These are phyloP conservation scores for Eidolon helvum DNA, from an alignment of 2,113 vertebrate species.

Conservation along the genomic window DNA sequence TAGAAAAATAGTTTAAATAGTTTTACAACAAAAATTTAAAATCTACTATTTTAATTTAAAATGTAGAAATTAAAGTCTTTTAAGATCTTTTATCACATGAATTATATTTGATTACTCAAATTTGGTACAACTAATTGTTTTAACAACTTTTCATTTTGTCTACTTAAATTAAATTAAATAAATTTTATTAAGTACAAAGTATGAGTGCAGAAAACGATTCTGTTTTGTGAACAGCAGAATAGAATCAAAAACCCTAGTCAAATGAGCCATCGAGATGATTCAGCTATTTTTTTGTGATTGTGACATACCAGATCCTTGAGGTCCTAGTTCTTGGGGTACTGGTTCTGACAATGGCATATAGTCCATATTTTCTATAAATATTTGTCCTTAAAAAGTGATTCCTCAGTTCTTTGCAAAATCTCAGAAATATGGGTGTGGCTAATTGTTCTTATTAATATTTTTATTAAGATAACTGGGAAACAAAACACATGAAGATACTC, in stretches of 20 bases:
- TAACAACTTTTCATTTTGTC: constrained; percentile 25
- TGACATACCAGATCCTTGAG: background rate
- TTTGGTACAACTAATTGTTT: constrained; percentile 12
- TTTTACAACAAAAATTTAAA: background rate
- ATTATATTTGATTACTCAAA: background rate
- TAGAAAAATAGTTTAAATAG: background rate
- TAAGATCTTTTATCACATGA: background rate
- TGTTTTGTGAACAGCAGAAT: background rate
- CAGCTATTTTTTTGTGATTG: background rate
- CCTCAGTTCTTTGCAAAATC: background rate
- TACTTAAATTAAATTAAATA: constrained; percentile 14
- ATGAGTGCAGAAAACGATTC: background rate
- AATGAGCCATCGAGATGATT: background rate
- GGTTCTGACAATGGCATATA: background rate
- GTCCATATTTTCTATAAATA: background rate
- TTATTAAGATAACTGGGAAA: background rate
- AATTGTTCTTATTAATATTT: background rate
- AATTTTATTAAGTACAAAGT: background rate
- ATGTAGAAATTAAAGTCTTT: background rate
- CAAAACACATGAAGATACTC: background rate
- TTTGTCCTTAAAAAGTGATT: background rate
- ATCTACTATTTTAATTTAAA: background rate
- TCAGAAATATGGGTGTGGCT: background rate
- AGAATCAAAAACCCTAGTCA: background rate
- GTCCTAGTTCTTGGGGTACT: background rate